Conservation (phyloP, 30 jellyfish, hydroid and myxozoan genomes). For the Turritopsis dohrnii region DNA sequence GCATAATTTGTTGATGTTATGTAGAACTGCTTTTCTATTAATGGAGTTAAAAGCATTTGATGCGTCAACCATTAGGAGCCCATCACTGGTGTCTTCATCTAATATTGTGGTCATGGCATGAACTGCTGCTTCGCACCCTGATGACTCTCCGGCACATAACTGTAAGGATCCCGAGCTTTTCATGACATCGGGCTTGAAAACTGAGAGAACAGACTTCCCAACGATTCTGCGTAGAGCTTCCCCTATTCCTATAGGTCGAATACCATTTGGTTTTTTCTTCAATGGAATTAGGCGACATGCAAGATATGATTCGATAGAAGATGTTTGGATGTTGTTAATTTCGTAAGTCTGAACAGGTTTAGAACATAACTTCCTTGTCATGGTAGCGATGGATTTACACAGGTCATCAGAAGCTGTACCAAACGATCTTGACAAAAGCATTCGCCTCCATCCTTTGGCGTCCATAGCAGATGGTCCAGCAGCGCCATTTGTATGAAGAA, state of each 20-base stretch:
- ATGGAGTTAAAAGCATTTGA: background rate
- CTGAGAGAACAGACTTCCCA: constrained; percentile 3
- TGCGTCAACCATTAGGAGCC: background rate
- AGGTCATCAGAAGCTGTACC: no score
- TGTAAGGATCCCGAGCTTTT: constrained; percentile 9
- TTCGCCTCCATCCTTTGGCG: background rate
- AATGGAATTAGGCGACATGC: no score
- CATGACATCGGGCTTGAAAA: background rate
- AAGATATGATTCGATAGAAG: background rate
- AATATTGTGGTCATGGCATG: constrained; percentile 11
- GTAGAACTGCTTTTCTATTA: background rate
- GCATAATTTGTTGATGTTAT: background rate
- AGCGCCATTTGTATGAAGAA: constrained; percentile 13
- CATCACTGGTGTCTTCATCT: constrained; percentile 2
- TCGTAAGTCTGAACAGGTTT: background rate
- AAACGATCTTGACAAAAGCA: no score
- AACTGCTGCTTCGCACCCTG: constrained; percentile 22
- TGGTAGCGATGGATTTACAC: constrained; percentile 11
- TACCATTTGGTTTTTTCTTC: background rate
- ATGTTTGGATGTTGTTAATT: background rate
- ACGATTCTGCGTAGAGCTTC: background rate
- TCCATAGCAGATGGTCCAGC: constrained; percentile 14
- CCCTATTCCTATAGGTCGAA: background rate
- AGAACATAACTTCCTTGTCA: constrained; percentile 19
- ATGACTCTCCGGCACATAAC: background rate